Conservation (phyloP, 2,888 invertebrate genomes). For the Eremobia ochroleuca region DNA sequence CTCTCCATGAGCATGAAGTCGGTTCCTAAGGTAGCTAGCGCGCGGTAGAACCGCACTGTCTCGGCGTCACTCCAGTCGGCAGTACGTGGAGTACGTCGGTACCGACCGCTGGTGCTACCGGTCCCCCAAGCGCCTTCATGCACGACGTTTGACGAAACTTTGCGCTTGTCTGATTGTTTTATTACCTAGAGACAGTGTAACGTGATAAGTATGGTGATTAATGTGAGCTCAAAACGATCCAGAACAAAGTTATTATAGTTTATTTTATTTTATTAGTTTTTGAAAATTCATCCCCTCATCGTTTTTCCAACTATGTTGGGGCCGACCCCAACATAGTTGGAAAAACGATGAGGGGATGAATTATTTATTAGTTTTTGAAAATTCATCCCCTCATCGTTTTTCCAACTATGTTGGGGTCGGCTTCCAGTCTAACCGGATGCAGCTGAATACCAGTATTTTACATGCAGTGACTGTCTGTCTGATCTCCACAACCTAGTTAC, state of each 20-base stretch:
- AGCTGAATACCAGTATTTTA: no score
- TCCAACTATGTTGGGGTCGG: no score
- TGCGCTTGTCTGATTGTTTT: constrained; percentile 93
- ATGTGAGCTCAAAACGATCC: background rate
- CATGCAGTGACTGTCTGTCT: no score
- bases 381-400: no score
- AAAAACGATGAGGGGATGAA: no score
- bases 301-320: no score
- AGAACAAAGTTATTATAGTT: background rate
- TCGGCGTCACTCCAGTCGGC: constrained; percentile 95
- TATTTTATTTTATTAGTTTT: no score
- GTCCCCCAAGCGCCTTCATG: constrained; percentile 90
- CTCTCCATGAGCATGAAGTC: constrained; percentile 97
- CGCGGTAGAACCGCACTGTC: constrained; percentile 97
- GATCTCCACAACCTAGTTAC: no score
- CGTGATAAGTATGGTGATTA: background rate
- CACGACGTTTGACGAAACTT: constrained; percentile 92
- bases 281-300: no score
- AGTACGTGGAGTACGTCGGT: constrained; percentile 92
- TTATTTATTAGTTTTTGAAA: no score
- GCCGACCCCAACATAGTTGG: no score
- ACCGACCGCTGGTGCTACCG: constrained; percentile 91
- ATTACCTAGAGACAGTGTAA: constrained; percentile 87
- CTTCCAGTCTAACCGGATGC: no score
- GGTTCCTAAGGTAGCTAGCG: constrained; percentile 96